Conservation (phyloP, 2,888 invertebrate genomes). For the Drosophila helvetica region DNA sequence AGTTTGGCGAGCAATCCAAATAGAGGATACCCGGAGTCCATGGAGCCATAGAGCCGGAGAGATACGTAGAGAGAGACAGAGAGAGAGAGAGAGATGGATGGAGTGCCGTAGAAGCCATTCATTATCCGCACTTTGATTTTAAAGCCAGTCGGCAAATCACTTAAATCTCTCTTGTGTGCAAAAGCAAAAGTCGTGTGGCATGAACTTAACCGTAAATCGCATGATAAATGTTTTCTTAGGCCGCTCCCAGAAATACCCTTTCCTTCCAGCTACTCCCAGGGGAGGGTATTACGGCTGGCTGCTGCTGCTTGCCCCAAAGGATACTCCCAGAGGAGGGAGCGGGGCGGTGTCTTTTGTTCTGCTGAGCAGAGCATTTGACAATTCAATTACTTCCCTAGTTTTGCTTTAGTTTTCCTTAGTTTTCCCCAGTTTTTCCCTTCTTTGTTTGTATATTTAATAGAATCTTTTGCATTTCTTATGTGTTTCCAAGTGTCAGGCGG, state of each 20-base stretch:
- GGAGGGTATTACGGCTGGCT: slow-evolving; percentile 1
- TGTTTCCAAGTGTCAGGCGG: slow-evolving; percentile 77
- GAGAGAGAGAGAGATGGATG: background rate
- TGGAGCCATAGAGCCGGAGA: slow-evolving; percentile 3
- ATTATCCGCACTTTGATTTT: slow-evolving; percentile 71
- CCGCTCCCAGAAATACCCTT: slow-evolving; percentile 1
- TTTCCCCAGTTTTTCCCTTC: slow-evolving; percentile 36
- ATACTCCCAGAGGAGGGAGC: background rate
- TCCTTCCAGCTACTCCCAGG: background rate
- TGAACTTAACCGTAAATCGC: slow-evolving; percentile 70
- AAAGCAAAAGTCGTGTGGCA: slow-evolving; percentile 72
- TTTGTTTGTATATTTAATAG: slow-evolving; percentile 74
- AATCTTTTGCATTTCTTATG: slow-evolving; percentile 79
- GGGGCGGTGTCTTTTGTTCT: background rate
- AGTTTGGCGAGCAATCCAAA: slow-evolving; percentile 65
- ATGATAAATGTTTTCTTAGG: slow-evolving; percentile 71
- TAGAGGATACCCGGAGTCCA: slow-evolving; percentile 53
- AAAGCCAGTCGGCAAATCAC: slow-evolving; percentile 77
- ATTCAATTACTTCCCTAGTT: slow-evolving; percentile 47
- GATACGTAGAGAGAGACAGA: background rate
- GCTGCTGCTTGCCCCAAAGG: background rate
- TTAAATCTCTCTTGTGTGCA: slow-evolving; percentile 68
- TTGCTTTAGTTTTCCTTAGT: slow-evolving; percentile 33
- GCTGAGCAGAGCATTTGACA: slow-evolving; percentile 51
- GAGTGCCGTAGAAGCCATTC: slow-evolving; percentile 45